Conservation (phyloP, 1,140 invertebrate genomes). For the Heliconius himera region DNA sequence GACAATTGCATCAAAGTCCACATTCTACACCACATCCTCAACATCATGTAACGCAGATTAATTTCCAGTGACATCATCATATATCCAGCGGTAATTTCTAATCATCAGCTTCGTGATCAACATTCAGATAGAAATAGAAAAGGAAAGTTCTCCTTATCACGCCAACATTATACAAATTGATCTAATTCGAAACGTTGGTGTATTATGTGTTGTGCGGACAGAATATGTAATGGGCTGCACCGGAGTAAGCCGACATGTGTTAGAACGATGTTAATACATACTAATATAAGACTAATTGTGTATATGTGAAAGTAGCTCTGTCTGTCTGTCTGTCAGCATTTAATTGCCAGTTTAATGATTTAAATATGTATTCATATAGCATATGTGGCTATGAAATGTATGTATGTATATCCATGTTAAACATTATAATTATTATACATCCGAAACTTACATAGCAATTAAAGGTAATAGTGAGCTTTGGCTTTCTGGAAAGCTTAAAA, state of each 20-base stretch:
- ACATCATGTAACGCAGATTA: slow-evolving; percentile 40
- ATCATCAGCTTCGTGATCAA: slow-evolving; percentile 64
- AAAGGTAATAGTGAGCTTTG: background rate
- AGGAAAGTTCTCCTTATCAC: slow-evolving; percentile 65
- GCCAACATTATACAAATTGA: slow-evolving; percentile 46
- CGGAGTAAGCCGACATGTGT: background rate
- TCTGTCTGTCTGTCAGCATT: background rate
- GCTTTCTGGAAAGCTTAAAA: background rate
- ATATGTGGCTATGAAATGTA: no score
- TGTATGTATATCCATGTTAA: background rate
- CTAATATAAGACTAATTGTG: background rate
- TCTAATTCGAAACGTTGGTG: slow-evolving; percentile 39
- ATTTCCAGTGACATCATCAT: slow-evolving; percentile 66
- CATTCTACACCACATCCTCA: background rate
- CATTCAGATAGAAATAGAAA: slow-evolving; percentile 56
- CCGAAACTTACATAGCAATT: background rate
- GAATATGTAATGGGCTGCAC: slow-evolving; percentile 9
- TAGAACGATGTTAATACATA: background rate
- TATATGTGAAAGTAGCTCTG: background rate
- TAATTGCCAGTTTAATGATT: background rate
- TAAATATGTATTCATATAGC: background rate
- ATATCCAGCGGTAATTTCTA: slow-evolving; percentile 63
- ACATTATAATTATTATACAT: no score
- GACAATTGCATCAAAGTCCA: background rate
- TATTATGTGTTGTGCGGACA: slow-evolving; percentile 25